Conservation (phyloP, 1,140 invertebrate species). For the Brachionus koreanus region DNA sequence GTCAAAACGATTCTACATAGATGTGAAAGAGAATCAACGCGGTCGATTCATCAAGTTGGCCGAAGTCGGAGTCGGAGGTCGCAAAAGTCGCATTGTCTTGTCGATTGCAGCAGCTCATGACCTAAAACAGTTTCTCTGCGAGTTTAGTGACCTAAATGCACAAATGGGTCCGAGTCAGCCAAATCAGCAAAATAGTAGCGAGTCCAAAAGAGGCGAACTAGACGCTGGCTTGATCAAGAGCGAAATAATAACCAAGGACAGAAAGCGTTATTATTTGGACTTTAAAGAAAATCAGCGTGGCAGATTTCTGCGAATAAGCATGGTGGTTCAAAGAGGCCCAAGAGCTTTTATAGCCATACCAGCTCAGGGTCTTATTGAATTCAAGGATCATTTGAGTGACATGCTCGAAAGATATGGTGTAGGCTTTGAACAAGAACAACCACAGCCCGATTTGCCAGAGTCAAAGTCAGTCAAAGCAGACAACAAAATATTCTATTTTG, state of each 20-base stretch:
- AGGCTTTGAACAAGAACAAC: slow-evolving; percentile 66
- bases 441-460: slow-evolving; percentile 65
- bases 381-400: slow-evolving; percentile 90
- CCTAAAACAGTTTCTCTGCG: slow-evolving; percentile 89
- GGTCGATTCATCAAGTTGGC: slow-evolving; percentile 97
- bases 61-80: slow-evolving; percentile 66
- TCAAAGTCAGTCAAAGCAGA: slow-evolving; percentile 91
- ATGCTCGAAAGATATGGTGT: slow-evolving; percentile 91
- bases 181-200: background rate
- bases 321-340: slow-evolving; percentile 63
- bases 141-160: slow-evolving; percentile 79
- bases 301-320: slow-evolving; percentile 81
- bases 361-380: slow-evolving; percentile 96
- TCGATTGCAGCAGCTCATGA: slow-evolving; percentile 91
- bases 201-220: background rate
- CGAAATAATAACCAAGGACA: slow-evolving; percentile 87
- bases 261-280: slow-evolving; percentile 92
- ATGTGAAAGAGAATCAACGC: slow-evolving; percentile 95
- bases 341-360: slow-evolving; percentile 92
- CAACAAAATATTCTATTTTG: slow-evolving; percentile 99
- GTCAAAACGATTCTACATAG: slow-evolving; percentile 95
- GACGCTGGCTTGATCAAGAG: background rate
- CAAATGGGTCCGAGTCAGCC: background rate
- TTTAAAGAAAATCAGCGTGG: slow-evolving; percentile 95
- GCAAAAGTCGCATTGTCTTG: slow-evolving; percentile 61